Evolutionary conservation across 1,140 invertebrate species (phyloP).

Genomic region (Drosophila athabasca): DNA sequence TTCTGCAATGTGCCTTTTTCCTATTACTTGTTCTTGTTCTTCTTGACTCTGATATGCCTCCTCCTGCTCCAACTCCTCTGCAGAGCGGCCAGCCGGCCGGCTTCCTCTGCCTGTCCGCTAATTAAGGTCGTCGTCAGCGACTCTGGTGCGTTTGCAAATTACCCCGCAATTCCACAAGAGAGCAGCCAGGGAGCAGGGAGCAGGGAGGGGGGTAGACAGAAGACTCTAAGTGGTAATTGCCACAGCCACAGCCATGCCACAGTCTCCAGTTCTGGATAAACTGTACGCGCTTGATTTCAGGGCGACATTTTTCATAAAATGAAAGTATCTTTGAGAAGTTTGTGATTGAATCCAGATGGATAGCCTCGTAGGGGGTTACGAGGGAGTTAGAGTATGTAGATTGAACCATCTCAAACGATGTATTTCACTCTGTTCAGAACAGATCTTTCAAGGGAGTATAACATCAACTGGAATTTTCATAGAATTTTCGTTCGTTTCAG

Average conservation of each 20-base stretch:
- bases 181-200: neutral
- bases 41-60: slow-evolving; percentile 26
- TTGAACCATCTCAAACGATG: too few species aligned
- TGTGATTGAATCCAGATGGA: too few species aligned
- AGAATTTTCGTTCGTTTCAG: too few species aligned
- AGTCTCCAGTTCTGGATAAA: slow-evolving; percentile 44
- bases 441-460: too few species aligned
- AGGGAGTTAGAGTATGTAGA: too few species aligned
- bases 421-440: too few species aligned
- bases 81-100: neutral
- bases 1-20: slow-evolving; percentile 61
- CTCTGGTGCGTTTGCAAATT: slow-evolving; percentile 78
- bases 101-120: slow-evolving; percentile 51
- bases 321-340: neutral
- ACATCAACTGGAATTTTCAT: too few species aligned
- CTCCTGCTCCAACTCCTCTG: slow-evolving; percentile 10
- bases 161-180: slow-evolving; percentile 64
- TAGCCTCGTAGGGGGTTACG: too few species aligned
- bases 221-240: slow-evolving; percentile 59
- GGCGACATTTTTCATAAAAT: slow-evolving; percentile 5
- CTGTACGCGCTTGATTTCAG: slow-evolving; percentile 34
- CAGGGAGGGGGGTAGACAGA: slow-evolving; percentile 4
- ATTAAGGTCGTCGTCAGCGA: slow-evolving; percentile 72
- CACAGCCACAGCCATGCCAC: slow-evolving; percentile 31
- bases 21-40: slow-evolving; percentile 60